Evolutionary conservation across 2,113 vertebrate species (phyloP).

Genomic region (Hirundichthys speculiger): DNA sequence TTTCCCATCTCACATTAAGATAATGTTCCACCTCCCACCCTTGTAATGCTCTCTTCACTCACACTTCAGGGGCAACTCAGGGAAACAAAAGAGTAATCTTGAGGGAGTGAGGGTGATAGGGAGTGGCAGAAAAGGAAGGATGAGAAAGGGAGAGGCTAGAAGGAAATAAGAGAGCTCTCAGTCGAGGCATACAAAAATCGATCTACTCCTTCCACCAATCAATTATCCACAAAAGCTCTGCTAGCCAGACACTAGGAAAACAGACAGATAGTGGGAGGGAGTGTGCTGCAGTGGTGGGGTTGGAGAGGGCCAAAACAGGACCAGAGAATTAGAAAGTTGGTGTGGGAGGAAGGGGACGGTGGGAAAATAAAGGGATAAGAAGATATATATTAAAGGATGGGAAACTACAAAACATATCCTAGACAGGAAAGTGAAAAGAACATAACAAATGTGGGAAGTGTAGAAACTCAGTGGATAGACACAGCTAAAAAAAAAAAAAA

Average conservation of each 20-base stretch:
- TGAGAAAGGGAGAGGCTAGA: conserved; percentile 61
- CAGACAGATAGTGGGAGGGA: conserved; percentile 54
- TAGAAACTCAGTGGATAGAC: background rate
- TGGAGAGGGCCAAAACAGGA: conserved; percentile 40
- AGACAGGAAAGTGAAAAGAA: conserved; percentile 16
- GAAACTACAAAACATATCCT: conserved; percentile 9
- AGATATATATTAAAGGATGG: background rate
- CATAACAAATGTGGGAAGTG: background rate
- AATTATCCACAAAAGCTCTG: conserved; percentile 83
- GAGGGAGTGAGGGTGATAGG: conserved; percentile 51
- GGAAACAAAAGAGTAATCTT: conserved; percentile 61
- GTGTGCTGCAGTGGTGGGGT: conserved; percentile 17
- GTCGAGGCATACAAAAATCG: conserved; percentile 74
- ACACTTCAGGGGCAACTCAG: conserved; percentile 39
- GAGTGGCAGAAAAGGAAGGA: conserved; percentile 59
- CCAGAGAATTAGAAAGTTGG: conserved; percentile 38
- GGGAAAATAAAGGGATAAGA: conserved; percentile 5
- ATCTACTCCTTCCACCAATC: conserved; percentile 76
- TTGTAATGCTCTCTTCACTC: conserved; percentile 17
- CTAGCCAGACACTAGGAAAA: conserved; percentile 68
- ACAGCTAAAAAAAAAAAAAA: conserved; percentile 2
- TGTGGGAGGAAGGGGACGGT: background rate
- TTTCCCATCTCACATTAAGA: conserved; percentile 18
- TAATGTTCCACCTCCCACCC: conserved; percentile 22
- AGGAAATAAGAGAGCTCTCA: conserved; percentile 75